Evolutionary conservation across 2,113 vertebrate species (phyloP).

Genomic region (Micronycteris hirsuta): DNA sequence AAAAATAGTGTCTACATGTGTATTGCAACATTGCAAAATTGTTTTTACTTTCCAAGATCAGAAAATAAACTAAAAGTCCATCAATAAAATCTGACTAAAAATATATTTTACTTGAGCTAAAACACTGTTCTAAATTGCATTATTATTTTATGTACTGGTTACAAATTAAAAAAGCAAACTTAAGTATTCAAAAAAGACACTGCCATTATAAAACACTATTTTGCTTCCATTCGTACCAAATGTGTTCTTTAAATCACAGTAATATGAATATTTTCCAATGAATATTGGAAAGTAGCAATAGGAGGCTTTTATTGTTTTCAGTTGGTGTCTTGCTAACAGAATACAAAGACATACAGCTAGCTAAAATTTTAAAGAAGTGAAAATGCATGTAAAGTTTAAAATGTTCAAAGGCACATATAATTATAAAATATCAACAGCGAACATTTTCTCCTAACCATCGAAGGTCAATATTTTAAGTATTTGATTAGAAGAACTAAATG

Average conservation of each 20-base stretch:
- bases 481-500: conserved; percentile 34
- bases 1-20: neutral
- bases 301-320: conserved; percentile 12
- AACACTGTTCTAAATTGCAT: neutral
- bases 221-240: neutral
- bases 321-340: neutral
- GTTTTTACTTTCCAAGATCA: neutral
- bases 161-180: neutral
- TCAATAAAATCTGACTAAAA: neutral
- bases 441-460: neutral
- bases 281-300: neutral
- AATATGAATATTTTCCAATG: too few relatives aligned
- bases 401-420: conserved; percentile 28
- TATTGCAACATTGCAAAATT: neutral
- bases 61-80: neutral
- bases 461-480: neutral
- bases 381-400: neutral
- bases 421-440: neutral
- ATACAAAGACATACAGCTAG: neutral
- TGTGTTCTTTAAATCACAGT: neutral
- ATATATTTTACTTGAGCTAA: neutral
- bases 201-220: neutral
- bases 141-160: neutral
- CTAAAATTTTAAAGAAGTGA: neutral
- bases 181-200: neutral